Percentiles rank a stretch among this genome's conserved stretches.
These are phyloP conservation scores for Ecliptopera silaceata DNA, from an alignment of 2,888 invertebrate genomes.

Conservation along the genomic window DNA sequence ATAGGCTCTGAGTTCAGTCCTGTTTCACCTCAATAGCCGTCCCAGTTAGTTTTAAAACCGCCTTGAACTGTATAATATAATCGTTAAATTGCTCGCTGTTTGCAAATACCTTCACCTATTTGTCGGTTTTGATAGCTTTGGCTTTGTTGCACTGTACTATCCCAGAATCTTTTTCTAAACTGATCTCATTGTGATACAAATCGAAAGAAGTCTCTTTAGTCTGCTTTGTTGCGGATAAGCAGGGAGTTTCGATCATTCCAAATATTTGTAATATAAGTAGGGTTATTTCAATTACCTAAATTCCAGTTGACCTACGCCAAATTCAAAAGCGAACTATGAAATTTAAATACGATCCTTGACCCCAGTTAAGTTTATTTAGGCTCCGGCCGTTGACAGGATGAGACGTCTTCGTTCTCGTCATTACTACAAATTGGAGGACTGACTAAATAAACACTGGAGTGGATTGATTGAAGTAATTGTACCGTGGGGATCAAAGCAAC, in stretches of 20 bases:
- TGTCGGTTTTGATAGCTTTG: constrained; percentile 9
- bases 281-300: constrained; percentile 9
- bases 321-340: constrained; percentile 19
- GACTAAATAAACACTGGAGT: constrained; percentile 22
- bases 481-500: constrained; percentile 16
- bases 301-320: constrained; percentile 25
- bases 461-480: constrained; percentile 18
- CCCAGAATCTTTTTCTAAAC: not conserved
- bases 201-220: not conserved
- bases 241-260: too few species aligned
- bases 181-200: not conserved
- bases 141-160: not conserved
- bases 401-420: constrained; percentile 19
- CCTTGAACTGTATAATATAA: constrained; percentile 27
- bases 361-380: constrained; percentile 13
- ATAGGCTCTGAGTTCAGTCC: constrained; percentile 9
- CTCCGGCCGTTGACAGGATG: constrained; percentile 24
- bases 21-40: constrained; percentile 14
- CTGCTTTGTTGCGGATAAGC: not conserved
- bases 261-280: too few species aligned
- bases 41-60: constrained; percentile 21
- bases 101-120: constrained; percentile 35
- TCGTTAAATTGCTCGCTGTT: constrained; percentile 23
- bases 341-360: constrained; percentile 25
- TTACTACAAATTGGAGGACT: constrained; percentile 22